Evolutionary conservation across 2,113 vertebrate species (phyloP).

Genomic region (Bubo blakistoni): DNA sequence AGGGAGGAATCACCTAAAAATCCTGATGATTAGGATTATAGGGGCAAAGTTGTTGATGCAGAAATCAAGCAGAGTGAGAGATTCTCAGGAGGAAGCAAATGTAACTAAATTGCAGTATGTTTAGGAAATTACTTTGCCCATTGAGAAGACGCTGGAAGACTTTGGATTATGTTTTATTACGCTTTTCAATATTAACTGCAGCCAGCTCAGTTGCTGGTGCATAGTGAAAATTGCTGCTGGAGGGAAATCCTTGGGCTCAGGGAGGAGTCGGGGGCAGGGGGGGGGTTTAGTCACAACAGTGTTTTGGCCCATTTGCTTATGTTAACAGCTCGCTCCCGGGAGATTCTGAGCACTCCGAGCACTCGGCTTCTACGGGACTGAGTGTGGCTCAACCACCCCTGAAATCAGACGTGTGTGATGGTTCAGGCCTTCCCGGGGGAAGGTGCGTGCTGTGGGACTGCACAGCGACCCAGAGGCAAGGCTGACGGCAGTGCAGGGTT

Average conservation of each 20-base stretch:
- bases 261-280: neutral
- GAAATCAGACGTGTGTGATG: neutral
- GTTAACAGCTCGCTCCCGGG: neutral
- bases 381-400: neutral
- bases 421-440: fast-evolving
- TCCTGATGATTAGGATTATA: slow-evolving; percentile 7
- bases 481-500: neutral
- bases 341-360: neutral
- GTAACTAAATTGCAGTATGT: neutral
- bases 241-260: neutral
- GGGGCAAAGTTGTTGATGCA: neutral
- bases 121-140: slow-evolving; percentile 4
- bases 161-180: neutral
- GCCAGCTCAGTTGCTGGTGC: neutral
- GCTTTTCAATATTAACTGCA: neutral
- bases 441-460: neutral
- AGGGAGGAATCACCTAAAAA: slow-evolving; percentile 10
- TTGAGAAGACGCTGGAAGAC: slow-evolving; percentile 41
- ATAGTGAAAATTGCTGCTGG: slow-evolving; percentile 9
- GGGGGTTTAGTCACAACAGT: neutral
- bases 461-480: neutral
- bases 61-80: neutral
- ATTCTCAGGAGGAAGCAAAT: neutral
- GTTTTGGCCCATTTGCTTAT: neutral
- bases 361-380: neutral